Conservation (phyloP, 2,888 invertebrate species). For the Vandiemenella viatica region DNA sequence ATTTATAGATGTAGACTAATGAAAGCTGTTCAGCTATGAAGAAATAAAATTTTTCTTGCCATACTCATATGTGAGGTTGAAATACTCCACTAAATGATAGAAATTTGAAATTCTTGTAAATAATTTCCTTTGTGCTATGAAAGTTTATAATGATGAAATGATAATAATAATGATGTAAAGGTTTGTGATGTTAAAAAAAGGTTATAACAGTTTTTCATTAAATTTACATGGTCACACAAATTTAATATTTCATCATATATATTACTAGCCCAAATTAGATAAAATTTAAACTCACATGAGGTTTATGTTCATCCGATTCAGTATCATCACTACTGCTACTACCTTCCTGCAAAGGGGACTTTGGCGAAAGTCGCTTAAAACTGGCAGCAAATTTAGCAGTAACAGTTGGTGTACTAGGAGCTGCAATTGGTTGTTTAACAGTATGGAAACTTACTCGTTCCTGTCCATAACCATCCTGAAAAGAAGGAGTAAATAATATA, state of each 20-base stretch:
- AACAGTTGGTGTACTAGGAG: slow-evolving; percentile 24
- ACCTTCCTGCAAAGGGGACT: slow-evolving; percentile 30
- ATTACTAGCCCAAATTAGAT: too few relatives aligned
- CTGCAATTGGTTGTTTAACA: slow-evolving; percentile 39
- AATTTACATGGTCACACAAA: too few relatives aligned
- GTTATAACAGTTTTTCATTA: too few relatives aligned
- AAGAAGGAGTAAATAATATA: too few relatives aligned
- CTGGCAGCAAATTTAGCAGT: slow-evolving; percentile 38
- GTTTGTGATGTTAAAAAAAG: too few relatives aligned
- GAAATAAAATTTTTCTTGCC: too few relatives aligned
- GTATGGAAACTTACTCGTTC: slow-evolving; percentile 58
- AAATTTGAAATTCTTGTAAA: not conserved
- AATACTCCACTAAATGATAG: too few relatives aligned
- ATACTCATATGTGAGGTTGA: too few relatives aligned
- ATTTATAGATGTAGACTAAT: too few relatives aligned
- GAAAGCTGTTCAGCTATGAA: too few relatives aligned
- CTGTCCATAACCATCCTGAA: slow-evolving; percentile 41
- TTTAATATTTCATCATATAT: too few relatives aligned
- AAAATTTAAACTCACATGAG: slow-evolving; percentile 19
- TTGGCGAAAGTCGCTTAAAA: slow-evolving; percentile 36
- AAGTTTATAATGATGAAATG: not conserved
- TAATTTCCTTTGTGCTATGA: not conserved
- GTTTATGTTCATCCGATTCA: slow-evolving; percentile 26
- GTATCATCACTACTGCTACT: slow-evolving; percentile 47
- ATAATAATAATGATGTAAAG: not conserved